phyloP scores from a whole-genome alignment of 2,888 invertebrate genomes.

The Nephrocerus scutellatus region DNA sequence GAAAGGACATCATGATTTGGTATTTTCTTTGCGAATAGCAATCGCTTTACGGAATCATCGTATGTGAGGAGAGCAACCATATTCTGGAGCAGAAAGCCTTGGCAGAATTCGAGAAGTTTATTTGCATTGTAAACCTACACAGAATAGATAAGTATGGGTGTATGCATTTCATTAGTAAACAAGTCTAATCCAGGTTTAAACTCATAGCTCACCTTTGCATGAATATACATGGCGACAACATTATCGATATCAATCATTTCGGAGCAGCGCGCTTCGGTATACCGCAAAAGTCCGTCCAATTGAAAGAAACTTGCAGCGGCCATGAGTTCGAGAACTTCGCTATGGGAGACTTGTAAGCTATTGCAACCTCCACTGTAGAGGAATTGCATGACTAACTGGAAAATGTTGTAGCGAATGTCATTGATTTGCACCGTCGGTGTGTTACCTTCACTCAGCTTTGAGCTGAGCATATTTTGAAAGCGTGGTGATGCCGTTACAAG shows the following conservation, averaged over 20 bases:
- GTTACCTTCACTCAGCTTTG: conserved; percentile 64
- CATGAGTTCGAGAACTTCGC: conserved; percentile 79
- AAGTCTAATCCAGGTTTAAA: neutral
- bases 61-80: conserved; percentile 91
- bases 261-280: conserved; percentile 80
- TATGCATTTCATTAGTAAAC: neutral
- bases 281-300: conserved; percentile 72
- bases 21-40: conserved; percentile 80
- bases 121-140: conserved; percentile 77
- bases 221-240: conserved; percentile 86
- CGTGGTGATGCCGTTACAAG: conserved; percentile 83
- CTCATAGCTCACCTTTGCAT: conserved; percentile 72
- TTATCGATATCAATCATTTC: conserved; percentile 79
- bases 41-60: conserved; percentile 80
- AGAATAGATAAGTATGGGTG: conserved; percentile 8
- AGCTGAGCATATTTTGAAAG: conserved; percentile 76
- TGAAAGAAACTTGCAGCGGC: conserved; percentile 90
- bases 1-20: conserved; percentile 85
- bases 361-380: conserved; percentile 84
- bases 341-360: conserved; percentile 67
- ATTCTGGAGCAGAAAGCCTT: conserved; percentile 83
- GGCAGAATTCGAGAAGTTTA: conserved; percentile 81
- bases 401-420: conserved; percentile 86
- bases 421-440: conserved; percentile 86
- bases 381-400: conserved; percentile 86